These are phyloP conservation scores for Channa maculata DNA, from an alignment of 2,113 vertebrate species.

Conservation along the genomic window DNA sequence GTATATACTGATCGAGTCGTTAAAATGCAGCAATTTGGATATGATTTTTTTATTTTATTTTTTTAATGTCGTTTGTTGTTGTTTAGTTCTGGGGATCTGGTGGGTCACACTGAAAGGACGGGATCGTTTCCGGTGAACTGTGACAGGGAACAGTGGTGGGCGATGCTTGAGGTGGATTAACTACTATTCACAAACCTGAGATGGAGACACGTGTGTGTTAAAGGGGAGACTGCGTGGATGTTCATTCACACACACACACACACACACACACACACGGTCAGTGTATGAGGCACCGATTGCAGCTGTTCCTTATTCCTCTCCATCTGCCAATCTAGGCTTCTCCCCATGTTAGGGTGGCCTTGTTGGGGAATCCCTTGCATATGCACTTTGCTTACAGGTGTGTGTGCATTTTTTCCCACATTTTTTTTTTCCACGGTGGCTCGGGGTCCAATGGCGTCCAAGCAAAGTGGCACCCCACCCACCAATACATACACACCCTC, in stretches of 20 bases:
- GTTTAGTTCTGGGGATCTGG: neutral
- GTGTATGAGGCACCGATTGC: constrained; percentile 30
- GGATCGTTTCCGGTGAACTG: constrained; percentile 30
- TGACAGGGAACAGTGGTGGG: constrained; percentile 35
- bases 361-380: constrained; percentile 60
- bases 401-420: constrained; percentile 30
- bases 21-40: neutral
- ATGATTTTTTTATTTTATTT: neutral
- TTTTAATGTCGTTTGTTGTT: neutral
- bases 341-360: constrained; percentile 29
- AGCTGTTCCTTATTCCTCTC: constrained; percentile 47
- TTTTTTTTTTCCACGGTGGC: constrained; percentile 13
- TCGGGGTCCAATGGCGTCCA: constrained; percentile 34
- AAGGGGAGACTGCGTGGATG: constrained; percentile 29
- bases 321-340: constrained; percentile 38
- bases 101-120: constrained; percentile 12
- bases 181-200: constrained; percentile 58
- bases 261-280: constrained; percentile 22
- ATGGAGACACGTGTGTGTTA: constrained; percentile 44
- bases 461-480: constrained; percentile 41
- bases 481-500: constrained; percentile 12
- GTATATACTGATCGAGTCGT: neutral
- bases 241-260: constrained; percentile 13
- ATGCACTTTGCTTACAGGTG: constrained; percentile 44
- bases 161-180: constrained; percentile 58